These are phyloP conservation scores for Gerris lacustris DNA, from an alignment of 2,888 invertebrate species.

Conservation along the genomic window DNA sequence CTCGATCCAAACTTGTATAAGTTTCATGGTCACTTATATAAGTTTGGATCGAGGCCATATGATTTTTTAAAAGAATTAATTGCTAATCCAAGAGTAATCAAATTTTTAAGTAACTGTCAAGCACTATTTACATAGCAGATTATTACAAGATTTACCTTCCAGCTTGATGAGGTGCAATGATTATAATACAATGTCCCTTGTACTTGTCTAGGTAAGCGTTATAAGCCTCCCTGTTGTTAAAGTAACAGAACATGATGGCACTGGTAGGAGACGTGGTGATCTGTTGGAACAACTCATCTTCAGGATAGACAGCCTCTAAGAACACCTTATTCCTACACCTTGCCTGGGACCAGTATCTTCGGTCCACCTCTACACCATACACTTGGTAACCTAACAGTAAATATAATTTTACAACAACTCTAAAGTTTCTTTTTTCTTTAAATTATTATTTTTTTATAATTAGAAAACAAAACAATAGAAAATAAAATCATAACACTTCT, in stretches of 20 bases:
- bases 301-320: conserved; percentile 49
- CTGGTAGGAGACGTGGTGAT: conserved; percentile 40
- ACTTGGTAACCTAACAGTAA: conserved; percentile 45
- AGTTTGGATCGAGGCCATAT: no score
- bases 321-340: conserved; percentile 44
- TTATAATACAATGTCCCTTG: conserved; percentile 52
- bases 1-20: no score
- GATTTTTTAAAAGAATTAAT: no score
- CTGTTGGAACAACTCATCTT: conserved; percentile 34
- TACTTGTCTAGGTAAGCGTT: conserved; percentile 51
- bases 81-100: no score
- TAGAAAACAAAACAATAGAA: no score
- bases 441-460: no score
- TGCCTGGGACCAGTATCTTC: conserved; percentile 55
- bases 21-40: no score
- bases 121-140: no score
- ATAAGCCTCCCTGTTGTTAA: conserved; percentile 60
- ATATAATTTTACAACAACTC: conserved; percentile 12
- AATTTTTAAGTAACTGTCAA: no score
- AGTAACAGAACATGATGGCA: conserved; percentile 67
- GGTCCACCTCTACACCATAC: conserved; percentile 62
- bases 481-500: no score
- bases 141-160: conserved; percentile 35
- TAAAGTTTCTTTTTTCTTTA: no score
- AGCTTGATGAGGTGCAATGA: conserved; percentile 53